A percentile compares a stretch with the other conserved stretches of the same genome.
Conservation (phyloP, 2,113 vertebrate species). For the Macheiramphus alcinus region DNA sequence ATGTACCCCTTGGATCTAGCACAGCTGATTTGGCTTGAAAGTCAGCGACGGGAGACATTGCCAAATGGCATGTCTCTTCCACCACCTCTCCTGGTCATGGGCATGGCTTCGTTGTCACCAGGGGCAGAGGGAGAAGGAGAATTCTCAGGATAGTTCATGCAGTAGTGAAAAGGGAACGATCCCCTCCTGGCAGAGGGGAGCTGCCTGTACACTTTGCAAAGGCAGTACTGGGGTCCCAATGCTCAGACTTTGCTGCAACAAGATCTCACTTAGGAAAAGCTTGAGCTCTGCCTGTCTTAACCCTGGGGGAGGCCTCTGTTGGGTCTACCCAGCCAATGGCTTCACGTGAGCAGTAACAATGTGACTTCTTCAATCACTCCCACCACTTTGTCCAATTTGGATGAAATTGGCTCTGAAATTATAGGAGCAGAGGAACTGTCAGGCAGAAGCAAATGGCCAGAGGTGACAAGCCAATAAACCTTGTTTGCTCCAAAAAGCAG, state of each 20-base stretch:
- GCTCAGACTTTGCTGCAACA: neutral
- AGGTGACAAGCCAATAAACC: fast-evolving
- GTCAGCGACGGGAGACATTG: fast-evolving
- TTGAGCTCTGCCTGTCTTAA: neutral
- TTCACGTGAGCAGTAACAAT: neutral
- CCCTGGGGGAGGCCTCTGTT: neutral
- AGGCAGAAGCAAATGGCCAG: neutral
- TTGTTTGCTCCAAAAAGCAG: neutral
- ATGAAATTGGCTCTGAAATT: neutral
- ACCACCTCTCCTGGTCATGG: neutral
- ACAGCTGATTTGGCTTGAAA: neutral
- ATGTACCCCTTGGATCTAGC: neutral
- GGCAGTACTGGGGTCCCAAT: too few relatives aligned
- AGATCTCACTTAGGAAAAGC: neutral
- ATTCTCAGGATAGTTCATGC: neutral
- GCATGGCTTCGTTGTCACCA: neutral
- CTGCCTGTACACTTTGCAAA: neutral
- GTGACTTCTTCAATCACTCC: neutral
- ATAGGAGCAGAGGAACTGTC: neutral
- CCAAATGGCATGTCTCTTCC: neutral
- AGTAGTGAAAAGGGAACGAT: neutral
- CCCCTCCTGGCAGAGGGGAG: neutral
- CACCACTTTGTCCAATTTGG: neutral
- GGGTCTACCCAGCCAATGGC: neutral
- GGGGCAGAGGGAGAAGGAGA: too few relatives aligned